Evolutionary conservation across 1,140 invertebrate genomes (phyloP).

Genomic region (Vanessa tameamea): DNA sequence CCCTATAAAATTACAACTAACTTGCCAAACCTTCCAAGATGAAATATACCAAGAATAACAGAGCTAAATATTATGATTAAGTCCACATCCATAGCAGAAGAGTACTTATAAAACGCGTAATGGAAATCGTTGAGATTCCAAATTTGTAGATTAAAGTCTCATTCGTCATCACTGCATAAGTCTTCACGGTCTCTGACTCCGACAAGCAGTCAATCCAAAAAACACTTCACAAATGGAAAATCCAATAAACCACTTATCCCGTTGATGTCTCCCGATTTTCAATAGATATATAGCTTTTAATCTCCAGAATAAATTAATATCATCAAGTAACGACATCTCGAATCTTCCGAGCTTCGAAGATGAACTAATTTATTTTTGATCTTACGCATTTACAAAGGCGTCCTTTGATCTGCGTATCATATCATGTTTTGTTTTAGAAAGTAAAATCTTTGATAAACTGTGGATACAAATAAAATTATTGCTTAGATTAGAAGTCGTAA

Average conservation of each 20-base stretch:
- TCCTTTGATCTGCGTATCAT: slow-evolving; percentile 1
- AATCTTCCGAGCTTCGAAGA: neutral
- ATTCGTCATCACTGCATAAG: neutral
- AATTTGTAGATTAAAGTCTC: neutral
- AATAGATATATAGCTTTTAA: slow-evolving; percentile 18
- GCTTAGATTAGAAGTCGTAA: too few relatives aligned
- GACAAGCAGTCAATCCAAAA: neutral
- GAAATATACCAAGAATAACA: too few relatives aligned
- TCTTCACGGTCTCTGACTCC: neutral
- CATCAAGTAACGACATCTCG: slow-evolving; percentile 15
- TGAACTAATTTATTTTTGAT: neutral
- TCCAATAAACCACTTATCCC: slow-evolving; percentile 19
- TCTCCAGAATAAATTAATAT: slow-evolving; percentile 23
- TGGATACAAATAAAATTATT: too few relatives aligned
- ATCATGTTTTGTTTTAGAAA: neutral
- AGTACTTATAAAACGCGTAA: too few relatives aligned
- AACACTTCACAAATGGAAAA: slow-evolving; percentile 4
- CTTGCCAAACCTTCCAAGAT: too few relatives aligned
- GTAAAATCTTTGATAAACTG: too few relatives aligned
- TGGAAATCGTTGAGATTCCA: too few relatives aligned
- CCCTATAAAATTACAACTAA: too few relatives aligned
- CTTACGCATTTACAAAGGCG: neutral
- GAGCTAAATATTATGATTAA: too few relatives aligned
- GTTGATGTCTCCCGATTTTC: slow-evolving; percentile 8
- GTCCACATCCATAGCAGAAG: too few relatives aligned